Base-by-base conservation (phyloP, 2,113 vertebrate genomes). In the Tauraco erythrolophus region DNA sequence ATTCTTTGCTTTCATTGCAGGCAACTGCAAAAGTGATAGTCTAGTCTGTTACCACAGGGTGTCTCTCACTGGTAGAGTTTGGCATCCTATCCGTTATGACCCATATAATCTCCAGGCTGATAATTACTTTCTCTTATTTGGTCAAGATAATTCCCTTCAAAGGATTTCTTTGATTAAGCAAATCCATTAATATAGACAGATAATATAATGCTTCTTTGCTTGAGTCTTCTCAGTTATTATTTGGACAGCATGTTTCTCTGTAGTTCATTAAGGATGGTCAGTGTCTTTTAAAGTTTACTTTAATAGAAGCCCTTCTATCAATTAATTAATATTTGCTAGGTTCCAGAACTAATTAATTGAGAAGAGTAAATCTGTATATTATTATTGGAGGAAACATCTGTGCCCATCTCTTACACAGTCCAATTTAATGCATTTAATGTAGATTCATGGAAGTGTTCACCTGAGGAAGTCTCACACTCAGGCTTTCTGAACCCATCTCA, bases 161-260 rank as follows among this genome's bases (percentile, higher is more conserved):
- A 95, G n/a, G 10, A 45, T 69, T 95, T 74, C 5, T 86, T 80
- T 80, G 66, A 86, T 86, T 57, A 94, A 61, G 7, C 11, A 64
- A 93, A 83, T 72, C 25, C 33, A 74, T 87, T 91, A 74, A 61
- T 95, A 50, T 37, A n/a, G n/a, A n/a, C n/a, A 74, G 68, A 64
- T 69, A n/a, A 81, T 64, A 46, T 77, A 50, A 69, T 60, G 46
- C 35, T 61, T 56, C 43, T 54, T 80, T 53, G 43, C 35, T 37
- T 57, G 31, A 61, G 14, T 72, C 39, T 70, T 76, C 57, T 84
- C 37, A 48, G 14, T 80, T 86, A 56, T 50, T 76, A 3, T 53
- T 95, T 65, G 43, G 62, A 72, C 41, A 80, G 37, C n/a, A 61
- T 5, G 22, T 66, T 80, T 84, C 70, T 61, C 33, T 43, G 3